Percentiles rank a stretch among this genome's conserved stretches.
Evolutionary conservation across 1,140 invertebrate species (phyloP).

Genomic region (Conus betulinus): DNA sequence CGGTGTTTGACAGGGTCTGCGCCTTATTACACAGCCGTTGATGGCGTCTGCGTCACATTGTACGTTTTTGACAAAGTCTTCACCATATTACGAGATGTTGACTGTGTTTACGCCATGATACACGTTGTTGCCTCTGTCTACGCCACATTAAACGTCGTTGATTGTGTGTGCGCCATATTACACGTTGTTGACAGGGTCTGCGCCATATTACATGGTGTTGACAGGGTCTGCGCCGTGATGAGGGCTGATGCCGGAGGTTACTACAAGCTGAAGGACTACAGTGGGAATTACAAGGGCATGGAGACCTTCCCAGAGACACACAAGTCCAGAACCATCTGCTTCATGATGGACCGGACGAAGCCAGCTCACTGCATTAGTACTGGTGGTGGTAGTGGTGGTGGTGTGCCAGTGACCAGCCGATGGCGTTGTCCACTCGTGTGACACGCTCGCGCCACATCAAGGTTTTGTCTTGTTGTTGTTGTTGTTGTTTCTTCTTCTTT

Average conservation of each 20-base stretch:
- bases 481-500: no score
- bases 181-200: neutral
- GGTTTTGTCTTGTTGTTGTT: neutral
- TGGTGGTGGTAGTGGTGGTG: neutral
- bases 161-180: neutral
- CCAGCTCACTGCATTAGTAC: neutral
- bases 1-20: no score
- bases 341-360: neutral
- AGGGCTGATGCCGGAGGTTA: neutral
- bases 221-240: neutral
- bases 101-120: no score
- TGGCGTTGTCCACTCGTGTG: slow-evolving; percentile 4
- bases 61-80: no score
- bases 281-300: neutral
- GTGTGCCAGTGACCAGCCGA: neutral
- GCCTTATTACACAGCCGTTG: no score
- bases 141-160: no score
- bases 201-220: no score
- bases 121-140: no score
- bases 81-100: no score
- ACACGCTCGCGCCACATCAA: neutral
- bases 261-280: neutral
- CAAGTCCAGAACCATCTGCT: neutral
- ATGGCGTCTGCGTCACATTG: no score
- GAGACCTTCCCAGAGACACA: neutral